Base-by-base conservation (phyloP, 2,888 invertebrate species). In the Apotomis betuletana region DNA sequence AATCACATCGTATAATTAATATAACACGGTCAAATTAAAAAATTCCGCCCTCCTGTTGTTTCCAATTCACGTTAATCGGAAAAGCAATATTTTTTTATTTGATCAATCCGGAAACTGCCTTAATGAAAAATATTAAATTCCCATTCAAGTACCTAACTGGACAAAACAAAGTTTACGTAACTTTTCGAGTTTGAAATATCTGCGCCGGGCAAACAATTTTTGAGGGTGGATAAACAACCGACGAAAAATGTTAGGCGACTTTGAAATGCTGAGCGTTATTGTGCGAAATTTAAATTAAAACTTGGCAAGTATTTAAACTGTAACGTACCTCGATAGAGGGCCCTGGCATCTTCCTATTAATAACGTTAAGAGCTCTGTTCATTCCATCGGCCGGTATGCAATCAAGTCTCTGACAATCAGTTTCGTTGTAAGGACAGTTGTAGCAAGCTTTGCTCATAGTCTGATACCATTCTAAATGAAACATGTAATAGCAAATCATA, bases 391-490 rank as follows among this genome's bases (percentile, higher is more conserved):
- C 97, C 0, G 97, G 94, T 74, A 98, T 95, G 84, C 98, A 98
- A 83, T 98, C 96, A 0, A 95, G 94, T 65, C 96, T 92, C 60
- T 88, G 90, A 83, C 98, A 98, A 83, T 98, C 97, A 0, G 95
- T 94, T 0, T 89, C 77, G 83, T 96, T 96, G 73, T 90, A 94
- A 0, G 98, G 98, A 83, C 98, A 98, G 79, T 96, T 91, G 82
- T 94, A 97, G 81, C 98, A 98, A 0, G 98, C 98, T 85, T 98
- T 98, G 83, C 97, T 97, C 94, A 97, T 95, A 0, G 97, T 96
- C 77, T 96, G 95, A 87, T 97, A 98, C 94, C 96, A 96, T 85
- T 98, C 98, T 5, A 97, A 81, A n/a, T 92, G 94, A 80, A 97
- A 97, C 78, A 94, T 92, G 82, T 96, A 97, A 70, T 94, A 93